Evolutionary conservation across 2,797 vertebrate species (phyloP).

Genomic region (Taeniopygia guttata): DNA sequence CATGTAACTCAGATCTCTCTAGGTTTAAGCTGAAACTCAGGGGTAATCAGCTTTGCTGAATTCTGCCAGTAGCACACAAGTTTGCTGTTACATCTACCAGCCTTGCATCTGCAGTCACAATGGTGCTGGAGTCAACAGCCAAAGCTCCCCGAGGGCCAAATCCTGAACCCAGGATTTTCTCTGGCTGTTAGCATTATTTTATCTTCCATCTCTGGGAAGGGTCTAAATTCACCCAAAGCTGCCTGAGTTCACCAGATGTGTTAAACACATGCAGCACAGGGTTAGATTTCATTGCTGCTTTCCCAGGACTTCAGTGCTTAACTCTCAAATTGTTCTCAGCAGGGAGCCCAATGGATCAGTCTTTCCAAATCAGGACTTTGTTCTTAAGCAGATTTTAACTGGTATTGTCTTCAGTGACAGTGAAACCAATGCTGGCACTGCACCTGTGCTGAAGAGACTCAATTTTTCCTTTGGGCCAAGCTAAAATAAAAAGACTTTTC

Average conservation of each 20-base stretch:
- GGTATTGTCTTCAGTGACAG: neutral
- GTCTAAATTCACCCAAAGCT: neutral
- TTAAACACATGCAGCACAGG: neutral
- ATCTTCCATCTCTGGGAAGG: neutral
- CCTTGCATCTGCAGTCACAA: neutral
- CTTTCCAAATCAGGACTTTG: neutral
- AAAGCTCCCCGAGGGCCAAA: neutral
- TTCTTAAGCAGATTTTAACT: neutral
- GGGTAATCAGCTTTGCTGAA: neutral
- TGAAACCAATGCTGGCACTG: neutral
- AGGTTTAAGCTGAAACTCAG: neutral
- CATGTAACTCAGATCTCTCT: neutral
- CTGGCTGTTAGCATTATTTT: neutral
- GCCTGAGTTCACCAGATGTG: neutral
- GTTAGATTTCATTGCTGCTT: neutral
- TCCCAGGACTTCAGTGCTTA: neutral
- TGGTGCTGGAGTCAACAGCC: neutral
- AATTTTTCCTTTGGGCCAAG: neutral
- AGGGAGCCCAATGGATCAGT: neutral
- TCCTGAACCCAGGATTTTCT: neutral
- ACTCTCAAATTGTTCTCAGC: neutral
- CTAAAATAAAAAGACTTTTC: neutral
- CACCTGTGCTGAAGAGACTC: neutral
- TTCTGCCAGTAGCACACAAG: neutral
- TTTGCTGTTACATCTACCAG: neutral